Evolutionary conservation across 2,113 vertebrate genomes (phyloP).

Genomic region (Murina feae): DNA sequence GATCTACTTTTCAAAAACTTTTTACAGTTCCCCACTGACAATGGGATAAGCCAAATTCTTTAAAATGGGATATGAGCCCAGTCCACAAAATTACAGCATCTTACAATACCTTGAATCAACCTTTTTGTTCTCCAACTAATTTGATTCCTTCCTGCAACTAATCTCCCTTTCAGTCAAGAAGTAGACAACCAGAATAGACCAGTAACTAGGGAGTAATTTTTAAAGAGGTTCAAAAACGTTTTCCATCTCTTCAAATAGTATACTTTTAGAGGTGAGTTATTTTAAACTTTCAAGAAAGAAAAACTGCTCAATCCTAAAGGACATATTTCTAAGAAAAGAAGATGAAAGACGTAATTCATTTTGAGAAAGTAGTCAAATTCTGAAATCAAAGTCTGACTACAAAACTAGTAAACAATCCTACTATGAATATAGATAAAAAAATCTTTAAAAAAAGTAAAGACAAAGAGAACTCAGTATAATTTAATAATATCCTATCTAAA

Average conservation of each 20-base stretch:
- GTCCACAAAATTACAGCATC: neutral
- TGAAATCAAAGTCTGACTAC: neutral
- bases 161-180: neutral
- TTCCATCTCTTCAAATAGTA: neutral
- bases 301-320: neutral
- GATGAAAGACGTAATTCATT: neutral
- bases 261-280: neutral
- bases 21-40: neutral
- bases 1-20: neutral
- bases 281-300: neutral
- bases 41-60: neutral
- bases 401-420: neutral
- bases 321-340: neutral
- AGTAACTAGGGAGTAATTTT: neutral
- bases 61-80: neutral
- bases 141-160: neutral
- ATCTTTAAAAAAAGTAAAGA: neutral
- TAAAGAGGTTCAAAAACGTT: neutral
- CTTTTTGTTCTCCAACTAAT: neutral
- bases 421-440: neutral
- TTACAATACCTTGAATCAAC: neutral
- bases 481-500: neutral
- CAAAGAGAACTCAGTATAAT: neutral
- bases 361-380: constrained; percentile 8
- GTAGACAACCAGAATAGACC: neutral